A percentile compares a stretch with the other conserved stretches of the same genome.
Evolutionary conservation across 2,888 invertebrate species (phyloP).

Genomic region (Deroplatys truncata): DNA sequence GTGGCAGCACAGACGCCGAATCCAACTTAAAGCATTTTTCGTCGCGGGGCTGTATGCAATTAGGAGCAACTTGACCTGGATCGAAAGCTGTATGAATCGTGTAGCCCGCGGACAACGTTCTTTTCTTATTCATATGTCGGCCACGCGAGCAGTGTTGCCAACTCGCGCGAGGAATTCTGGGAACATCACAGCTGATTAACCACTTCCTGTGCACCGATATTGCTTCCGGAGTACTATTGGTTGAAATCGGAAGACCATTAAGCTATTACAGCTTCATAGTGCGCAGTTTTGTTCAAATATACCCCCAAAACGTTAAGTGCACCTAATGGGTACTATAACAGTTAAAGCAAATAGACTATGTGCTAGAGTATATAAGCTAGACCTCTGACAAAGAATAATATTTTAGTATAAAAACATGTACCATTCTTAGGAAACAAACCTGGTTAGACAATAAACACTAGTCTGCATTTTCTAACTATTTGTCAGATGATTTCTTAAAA

Average conservation of each 20-base stretch:
- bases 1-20: background rate
- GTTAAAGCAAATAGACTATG: no score
- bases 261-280: no score
- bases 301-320: no score
- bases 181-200: background rate
- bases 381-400: no score
- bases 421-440: no score
- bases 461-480: no score
- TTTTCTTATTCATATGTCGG: background rate
- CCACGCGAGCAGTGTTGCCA: background rate
- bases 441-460: no score
- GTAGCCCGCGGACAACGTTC: background rate
- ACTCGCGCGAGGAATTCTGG: background rate
- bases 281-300: no score
- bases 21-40: background rate
- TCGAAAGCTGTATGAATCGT: background rate
- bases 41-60: background rate
- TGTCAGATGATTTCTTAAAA: no score
- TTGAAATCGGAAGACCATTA: background rate
- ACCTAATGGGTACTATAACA: no score
- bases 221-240: background rate
- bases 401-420: no score
- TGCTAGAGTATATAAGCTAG: no score
- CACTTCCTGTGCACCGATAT: background rate
- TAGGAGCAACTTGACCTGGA: background rate